A percentile compares a stretch with the other conserved stretches of the same genome.
phyloP scores from a whole-genome alignment of 2,888 invertebrate species.

The Nephrotoma appendiculata region DNA sequence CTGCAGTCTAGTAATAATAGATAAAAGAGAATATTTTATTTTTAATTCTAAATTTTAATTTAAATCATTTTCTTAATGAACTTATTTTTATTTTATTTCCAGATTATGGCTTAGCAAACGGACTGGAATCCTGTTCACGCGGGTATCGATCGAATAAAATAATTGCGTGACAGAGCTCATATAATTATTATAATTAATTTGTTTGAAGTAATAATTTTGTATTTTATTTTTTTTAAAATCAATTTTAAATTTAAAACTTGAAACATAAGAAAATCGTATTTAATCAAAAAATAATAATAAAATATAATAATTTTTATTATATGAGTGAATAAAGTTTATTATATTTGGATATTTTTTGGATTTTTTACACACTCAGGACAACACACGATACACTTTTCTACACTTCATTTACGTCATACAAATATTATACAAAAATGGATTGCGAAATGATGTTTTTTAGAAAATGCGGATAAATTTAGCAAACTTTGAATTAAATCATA shows the following conservation, averaged over 20 bases:
- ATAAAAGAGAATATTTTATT: too few relatives aligned
- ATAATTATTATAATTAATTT: background rate
- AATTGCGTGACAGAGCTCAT: background rate
- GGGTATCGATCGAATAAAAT: constrained; percentile 19
- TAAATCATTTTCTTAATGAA: background rate
- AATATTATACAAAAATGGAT: background rate
- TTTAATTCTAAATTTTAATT: background rate
- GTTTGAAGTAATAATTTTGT: background rate
- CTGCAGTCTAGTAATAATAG: too few relatives aligned
- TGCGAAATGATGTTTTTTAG: background rate
- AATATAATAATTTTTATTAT: background rate
- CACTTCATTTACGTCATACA: background rate
- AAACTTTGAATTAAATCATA: background rate
- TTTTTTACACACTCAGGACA: background rate
- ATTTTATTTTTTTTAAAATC: background rate
- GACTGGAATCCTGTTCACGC: constrained; percentile 27
- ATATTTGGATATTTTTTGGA: background rate
- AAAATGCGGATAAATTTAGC: background rate
- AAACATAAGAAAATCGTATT: background rate
- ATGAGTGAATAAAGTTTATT: background rate
- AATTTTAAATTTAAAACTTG: background rate
- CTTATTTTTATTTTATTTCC: constrained; percentile 20
- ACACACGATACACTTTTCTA: background rate
- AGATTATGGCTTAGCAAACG: constrained; percentile 54
- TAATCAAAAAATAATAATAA: background rate